These are phyloP conservation scores for Heliocidaris erythrogramma DNA, from an alignment of 35 echinoderm and acorn worm species.

Conservation along the genomic window DNA sequence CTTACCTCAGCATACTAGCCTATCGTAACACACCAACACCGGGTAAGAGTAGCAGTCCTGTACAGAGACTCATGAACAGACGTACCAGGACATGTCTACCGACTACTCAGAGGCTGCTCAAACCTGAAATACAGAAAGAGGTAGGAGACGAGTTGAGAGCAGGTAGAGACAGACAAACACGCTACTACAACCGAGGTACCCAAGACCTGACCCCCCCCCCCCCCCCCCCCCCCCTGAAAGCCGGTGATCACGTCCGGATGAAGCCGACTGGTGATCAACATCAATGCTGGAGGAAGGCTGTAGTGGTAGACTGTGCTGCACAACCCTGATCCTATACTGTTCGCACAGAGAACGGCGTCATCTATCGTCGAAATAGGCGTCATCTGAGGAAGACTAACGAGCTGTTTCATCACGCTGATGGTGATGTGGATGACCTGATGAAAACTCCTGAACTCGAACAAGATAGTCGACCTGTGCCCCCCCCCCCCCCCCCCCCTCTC, in stretches of 20 bases:
- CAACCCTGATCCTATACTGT: background rate
- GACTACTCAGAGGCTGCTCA: slow-evolving; percentile 4
- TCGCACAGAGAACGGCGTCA: background rate
- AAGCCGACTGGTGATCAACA: slow-evolving; percentile 29
- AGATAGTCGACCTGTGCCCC: background rate
- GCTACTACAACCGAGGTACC: slow-evolving; percentile 53
- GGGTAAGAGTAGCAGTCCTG: background rate
- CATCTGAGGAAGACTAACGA: background rate
- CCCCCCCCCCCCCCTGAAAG: background rate
- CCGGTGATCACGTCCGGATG: slow-evolving; percentile 60
- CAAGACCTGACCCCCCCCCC: slow-evolving; percentile 14
- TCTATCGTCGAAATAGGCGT: background rate
- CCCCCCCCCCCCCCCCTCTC: background rate
- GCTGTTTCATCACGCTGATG: background rate
- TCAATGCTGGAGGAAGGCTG: background rate
- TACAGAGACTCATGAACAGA: too few species aligned
- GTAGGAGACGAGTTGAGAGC: background rate
- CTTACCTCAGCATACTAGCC: background rate
- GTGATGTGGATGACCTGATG: background rate
- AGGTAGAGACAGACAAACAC: slow-evolving; percentile 33
- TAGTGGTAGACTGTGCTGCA: background rate
- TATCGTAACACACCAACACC: slow-evolving; percentile 25
- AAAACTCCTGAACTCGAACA: background rate
- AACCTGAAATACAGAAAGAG: background rate
- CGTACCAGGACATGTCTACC: slow-evolving; percentile 28